A percentile compares a stretch with the other conserved stretches of the same genome.
phyloP scores from a whole-genome alignment of 2,113 vertebrate genomes.

The Microcebus ravelobensis region DNA sequence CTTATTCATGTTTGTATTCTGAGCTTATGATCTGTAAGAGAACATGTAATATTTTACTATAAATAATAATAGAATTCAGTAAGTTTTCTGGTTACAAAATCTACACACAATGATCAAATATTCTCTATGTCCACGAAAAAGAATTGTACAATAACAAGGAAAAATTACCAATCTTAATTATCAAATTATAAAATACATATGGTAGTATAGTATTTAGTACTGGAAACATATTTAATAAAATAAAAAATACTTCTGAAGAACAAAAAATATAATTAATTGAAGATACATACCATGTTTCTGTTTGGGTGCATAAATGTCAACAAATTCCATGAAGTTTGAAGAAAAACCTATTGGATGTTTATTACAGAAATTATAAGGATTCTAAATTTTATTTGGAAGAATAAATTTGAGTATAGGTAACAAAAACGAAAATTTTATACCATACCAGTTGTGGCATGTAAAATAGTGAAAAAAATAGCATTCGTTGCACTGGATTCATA shows the following conservation, averaged over 20 bases:
- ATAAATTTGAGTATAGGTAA: background rate
- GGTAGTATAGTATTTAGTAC: background rate
- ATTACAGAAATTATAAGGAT: background rate
- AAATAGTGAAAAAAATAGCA: background rate
- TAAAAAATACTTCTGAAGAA: background rate
- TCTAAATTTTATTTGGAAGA: background rate
- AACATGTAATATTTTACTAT: background rate
- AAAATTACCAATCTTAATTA: background rate
- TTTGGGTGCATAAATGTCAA: background rate
- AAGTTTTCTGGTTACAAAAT: background rate
- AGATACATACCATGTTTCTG: background rate
- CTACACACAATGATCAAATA: background rate
- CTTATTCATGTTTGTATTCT: background rate
- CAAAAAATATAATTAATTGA: background rate
- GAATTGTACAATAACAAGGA: background rate
- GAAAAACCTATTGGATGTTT: background rate
- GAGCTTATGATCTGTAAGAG: background rate
- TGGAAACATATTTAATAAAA: background rate
- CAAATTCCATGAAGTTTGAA: background rate
- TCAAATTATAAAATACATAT: background rate
- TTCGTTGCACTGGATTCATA: background rate
- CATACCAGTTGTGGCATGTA: background rate
- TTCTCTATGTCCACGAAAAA: background rate
- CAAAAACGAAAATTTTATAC: background rate
- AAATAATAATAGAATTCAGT: background rate